Base-by-base conservation (phyloP, 2,797 vertebrate genomes). In the Cirrhinus molitorella region DNA sequence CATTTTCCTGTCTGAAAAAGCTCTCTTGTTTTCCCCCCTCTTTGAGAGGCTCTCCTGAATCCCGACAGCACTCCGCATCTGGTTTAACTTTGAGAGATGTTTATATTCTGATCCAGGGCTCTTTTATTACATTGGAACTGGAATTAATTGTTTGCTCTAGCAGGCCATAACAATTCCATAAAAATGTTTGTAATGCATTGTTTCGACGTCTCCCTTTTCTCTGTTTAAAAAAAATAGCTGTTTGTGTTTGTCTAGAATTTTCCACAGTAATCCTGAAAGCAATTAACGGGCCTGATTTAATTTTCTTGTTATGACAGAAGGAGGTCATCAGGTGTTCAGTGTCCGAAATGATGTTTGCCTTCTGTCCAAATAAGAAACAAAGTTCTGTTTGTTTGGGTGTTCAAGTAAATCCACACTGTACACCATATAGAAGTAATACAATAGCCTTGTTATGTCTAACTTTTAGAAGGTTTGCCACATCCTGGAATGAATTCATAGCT, bases 31-130 rank as follows among this genome's bases (percentile, higher is more conserved):
- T 88, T 87, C 91, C 92, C 90, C 87, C 90, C 87, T 87, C 85
- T 84, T 85, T 85, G 80, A 88, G 80, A 83, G 83, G 84, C 88
- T 92, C 87, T 92, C 90, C 89, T 79, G 85, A 76, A 87, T 92
- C 90, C 90, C 76, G 85, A 77, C 83, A 91, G 88, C 86, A 80
- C 87, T 74, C 90, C 91, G 92, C 95, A 96, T 96, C 95, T 96
- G 95, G 93, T 96, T 96, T 91, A 89, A 92, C 93, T 95, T 96
- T 94, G 89, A 74, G 85, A 90, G 88, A 93, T 95, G 93, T 95
- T 95, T 95, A 92, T 93, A 93, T 92, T 94, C 91, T 88, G 89
- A 90, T 94, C 92, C 92, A 93, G 91, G 91, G 91, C 89, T 91
- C 91, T 94, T 93, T 89, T 92, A 94, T 93, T 93, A 92, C 91